Conservation (phyloP, 2,113 vertebrate species). For the Toxotes jaculatrix region DNA sequence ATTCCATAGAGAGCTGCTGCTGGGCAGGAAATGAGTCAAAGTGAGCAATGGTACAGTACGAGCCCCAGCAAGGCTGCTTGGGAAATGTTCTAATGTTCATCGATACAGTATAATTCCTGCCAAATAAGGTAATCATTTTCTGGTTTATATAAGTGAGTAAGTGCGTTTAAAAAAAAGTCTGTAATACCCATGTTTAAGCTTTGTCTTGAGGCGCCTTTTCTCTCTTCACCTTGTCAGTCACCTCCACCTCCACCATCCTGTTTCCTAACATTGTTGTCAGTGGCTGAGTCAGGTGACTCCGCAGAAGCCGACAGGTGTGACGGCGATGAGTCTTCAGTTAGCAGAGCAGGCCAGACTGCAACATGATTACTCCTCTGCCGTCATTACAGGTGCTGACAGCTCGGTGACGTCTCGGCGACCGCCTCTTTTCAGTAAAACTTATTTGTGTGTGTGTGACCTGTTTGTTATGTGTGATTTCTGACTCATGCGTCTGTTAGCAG, state of each 20-base stretch:
- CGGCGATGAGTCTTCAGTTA: neutral
- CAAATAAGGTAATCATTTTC: conserved; percentile 27
- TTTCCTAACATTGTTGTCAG: conserved; percentile 3
- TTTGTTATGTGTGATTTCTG: conserved; percentile 44
- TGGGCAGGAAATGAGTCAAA: conserved; percentile 62
- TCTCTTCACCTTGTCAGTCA: conserved; percentile 28
- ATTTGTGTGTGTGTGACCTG: neutral
- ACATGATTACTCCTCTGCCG: neutral
- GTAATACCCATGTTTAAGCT: neutral
- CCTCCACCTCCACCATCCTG: conserved; percentile 21
- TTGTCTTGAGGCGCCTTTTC: neutral
- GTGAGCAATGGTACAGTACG: neutral
- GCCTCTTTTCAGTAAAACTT: conserved; percentile 22
- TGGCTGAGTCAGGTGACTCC: conserved; percentile 31
- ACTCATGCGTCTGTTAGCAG: conserved; percentile 47
- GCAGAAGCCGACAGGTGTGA: conserved; percentile 25
- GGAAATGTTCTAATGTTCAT: conserved; percentile 17
- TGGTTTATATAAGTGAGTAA: neutral
- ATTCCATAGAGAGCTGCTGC: conserved; percentile 21
- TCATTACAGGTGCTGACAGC: conserved; percentile 60
- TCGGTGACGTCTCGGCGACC: conserved; percentile 5
- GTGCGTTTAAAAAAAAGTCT: neutral
- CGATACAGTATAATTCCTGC: neutral
- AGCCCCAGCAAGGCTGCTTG: conserved; percentile 35
- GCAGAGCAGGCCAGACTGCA: conserved; percentile 25